Conservation (phyloP, 2,797 vertebrate species). For the Mus minutoides region DNA sequence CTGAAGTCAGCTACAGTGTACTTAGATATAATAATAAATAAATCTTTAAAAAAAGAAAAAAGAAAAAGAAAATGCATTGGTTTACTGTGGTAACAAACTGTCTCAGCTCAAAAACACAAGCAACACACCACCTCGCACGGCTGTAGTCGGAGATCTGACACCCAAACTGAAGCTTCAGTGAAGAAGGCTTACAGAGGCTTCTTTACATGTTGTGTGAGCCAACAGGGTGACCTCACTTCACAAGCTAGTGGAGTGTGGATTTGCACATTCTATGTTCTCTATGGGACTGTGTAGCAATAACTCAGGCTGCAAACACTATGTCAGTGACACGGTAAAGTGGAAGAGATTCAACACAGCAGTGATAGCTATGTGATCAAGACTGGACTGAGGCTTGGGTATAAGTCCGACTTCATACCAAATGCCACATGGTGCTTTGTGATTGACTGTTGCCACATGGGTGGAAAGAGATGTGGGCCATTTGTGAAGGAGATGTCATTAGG, state of each 20-base stretch:
- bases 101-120: not conserved
- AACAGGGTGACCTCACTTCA: rapidly evolving
- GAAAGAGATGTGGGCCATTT: not conserved
- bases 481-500: no score
- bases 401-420: not conserved
- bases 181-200: not conserved
- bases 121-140: no score
- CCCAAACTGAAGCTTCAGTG: no score
- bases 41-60: no score
- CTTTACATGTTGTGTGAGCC: no score
- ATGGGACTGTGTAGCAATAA: not conserved
- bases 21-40: no score
- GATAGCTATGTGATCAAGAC: rapidly evolving
- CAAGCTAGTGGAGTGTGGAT: rapidly evolving
- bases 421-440: not conserved
- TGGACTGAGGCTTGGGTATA: not conserved
- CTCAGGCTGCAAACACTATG: not conserved
- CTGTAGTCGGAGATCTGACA: no score
- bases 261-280: not conserved
- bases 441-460: rapidly evolving
- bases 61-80: no score
- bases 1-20: no score
- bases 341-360: rapidly evolving
- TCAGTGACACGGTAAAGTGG: not conserved
- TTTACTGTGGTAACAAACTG: not conserved